phyloP scores from a whole-genome alignment of 2,113 vertebrate species.

The Strix uralensis region DNA sequence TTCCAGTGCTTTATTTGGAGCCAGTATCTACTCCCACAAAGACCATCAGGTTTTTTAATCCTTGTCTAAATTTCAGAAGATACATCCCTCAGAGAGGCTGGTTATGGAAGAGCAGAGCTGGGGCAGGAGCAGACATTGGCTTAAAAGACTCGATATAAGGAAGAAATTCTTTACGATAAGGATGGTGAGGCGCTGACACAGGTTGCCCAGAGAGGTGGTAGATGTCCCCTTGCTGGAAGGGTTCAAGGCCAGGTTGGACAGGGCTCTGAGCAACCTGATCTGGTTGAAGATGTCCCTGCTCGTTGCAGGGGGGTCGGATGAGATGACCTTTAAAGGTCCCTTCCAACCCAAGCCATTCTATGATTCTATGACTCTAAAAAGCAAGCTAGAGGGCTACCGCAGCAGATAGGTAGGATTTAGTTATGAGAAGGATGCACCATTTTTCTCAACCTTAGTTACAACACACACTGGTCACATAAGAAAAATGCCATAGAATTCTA shows the following conservation, averaged over 20 bases:
- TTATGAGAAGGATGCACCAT: not conserved
- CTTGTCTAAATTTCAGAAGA: not conserved
- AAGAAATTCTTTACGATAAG: not conserved
- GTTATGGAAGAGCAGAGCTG: not conserved
- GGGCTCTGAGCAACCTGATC: not conserved
- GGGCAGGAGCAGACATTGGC: not conserved
- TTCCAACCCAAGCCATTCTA: not conserved
- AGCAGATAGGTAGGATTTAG: not conserved
- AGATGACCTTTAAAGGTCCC: not conserved
- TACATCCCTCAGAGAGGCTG: not conserved
- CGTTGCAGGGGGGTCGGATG: rapidly evolving
- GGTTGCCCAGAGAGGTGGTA: not conserved
- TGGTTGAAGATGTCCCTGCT: not conserved
- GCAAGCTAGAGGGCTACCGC: not conserved
- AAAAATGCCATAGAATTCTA: not conserved
- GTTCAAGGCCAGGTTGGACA: rapidly evolving
- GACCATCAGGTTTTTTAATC: not conserved
- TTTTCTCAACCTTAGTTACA: not conserved
- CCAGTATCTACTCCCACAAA: not conserved
- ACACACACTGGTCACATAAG: rapidly evolving
- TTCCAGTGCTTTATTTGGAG: not conserved
- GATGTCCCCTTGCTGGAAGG: not conserved
- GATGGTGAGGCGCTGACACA: not conserved
- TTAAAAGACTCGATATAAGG: not conserved
- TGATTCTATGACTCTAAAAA: not conserved